Evolutionary conservation across 2,113 vertebrate genomes (phyloP), one percentile per base, ranked within the genome.

Genomic region (Bubo scandiacus): DNA sequence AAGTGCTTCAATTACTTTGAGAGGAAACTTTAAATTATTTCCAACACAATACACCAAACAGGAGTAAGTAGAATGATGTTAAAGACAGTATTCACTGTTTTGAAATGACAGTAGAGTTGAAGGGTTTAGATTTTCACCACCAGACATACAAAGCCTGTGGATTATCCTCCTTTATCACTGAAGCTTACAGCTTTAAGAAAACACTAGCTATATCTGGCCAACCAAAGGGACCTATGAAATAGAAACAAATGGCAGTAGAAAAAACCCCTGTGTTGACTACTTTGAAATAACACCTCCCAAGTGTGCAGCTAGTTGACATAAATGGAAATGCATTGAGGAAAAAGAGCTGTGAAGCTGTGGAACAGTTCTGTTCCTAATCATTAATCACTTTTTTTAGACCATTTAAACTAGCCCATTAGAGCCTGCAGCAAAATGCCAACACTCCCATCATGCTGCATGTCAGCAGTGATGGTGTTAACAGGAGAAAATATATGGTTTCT

Each of bases 401-500:
- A 79, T 95, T 97, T 96, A 96, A 98, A 97, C 85, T 67, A 93
- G 73, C 94, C 96, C 95, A 85, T 96, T 96, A 96, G 80, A 94
- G 95, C 96, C 94, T 72, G 86, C 94, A 97, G 98, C 97, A 95
- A 97, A 96, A 96, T 66, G 93, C 96, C 94, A 97, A 94, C 96
- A 96, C 66, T 72, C 87, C 93, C 82, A 90, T 96, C 92, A 94
- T 97, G 40, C 54, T 73, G 88, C 54, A 80, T 94, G 95, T 96
- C 97, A 97, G 92, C 78, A 70, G 94, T 26, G 82, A 93, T 81
- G 86, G 97, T 97, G 97, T 97, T 97, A 98, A 98, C 97, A 97
- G 98, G 95, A 96, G 97, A 97, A 98, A 98, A 98, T 96, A 97
- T 91, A 97, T 93, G 93, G 95, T 96, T 98, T 96, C 94, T 91